phyloP scores from a whole-genome alignment of 2,888 invertebrate genomes.

The Apantesis nais region DNA sequence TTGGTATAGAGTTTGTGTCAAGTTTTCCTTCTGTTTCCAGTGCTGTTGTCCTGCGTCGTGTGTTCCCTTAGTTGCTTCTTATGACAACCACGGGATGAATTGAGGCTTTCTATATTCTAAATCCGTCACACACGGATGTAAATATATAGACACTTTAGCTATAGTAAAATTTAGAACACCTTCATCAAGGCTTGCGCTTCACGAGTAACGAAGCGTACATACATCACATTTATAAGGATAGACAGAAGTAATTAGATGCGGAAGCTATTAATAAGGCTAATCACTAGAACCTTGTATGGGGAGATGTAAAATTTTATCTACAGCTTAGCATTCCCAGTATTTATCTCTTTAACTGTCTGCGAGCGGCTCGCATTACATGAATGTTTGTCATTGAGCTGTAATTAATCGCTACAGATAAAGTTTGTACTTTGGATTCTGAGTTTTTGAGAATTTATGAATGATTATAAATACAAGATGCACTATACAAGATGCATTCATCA shows the following conservation, averaged over 20 bases:
- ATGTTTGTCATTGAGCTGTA: not conserved
- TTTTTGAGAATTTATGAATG: not conserved
- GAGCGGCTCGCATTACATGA: not conserved
- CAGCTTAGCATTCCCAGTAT: not conserved
- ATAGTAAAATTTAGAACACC: not conserved
- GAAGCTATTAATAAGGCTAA: not conserved
- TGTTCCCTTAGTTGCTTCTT: no score
- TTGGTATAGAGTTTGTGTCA: no score
- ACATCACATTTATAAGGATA: not conserved
- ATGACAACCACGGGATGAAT: no score
- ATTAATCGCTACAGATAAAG: not conserved
- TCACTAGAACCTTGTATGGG: not conserved
- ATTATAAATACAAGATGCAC: not conserved
- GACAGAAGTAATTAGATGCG: not conserved
- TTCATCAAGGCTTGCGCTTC: not conserved
- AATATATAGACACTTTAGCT: not conserved
- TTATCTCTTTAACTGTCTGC: not conserved
- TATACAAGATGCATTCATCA: not conserved
- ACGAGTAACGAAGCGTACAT: not conserved
- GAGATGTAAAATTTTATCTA: not conserved
- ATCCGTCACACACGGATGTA: no score
- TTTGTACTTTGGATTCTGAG: not conserved
- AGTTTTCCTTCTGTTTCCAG: no score
- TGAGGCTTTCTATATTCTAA: no score
- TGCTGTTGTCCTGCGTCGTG: no score